These are phyloP conservation scores for Disparrhopalites patrizii DNA, from an alignment of 2,888 invertebrate species.

Conservation along the genomic window DNA sequence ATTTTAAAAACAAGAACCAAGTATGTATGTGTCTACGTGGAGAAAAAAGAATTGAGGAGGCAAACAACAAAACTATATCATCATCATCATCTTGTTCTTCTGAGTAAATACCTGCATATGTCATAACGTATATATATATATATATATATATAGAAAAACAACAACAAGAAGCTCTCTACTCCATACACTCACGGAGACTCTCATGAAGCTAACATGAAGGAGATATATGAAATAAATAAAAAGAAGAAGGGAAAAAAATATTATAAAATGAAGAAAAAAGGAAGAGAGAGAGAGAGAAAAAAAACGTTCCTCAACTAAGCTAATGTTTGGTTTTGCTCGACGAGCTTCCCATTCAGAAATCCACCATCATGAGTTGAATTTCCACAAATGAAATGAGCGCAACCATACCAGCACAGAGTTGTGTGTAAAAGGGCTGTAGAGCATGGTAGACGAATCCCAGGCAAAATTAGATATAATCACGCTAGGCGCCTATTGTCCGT, in stretches of 20 bases:
- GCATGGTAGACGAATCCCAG: conserved; percentile 33
- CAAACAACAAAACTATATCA: no score
- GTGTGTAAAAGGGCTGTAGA: not conserved
- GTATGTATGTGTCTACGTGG: not conserved
- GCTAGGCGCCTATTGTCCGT: conserved; percentile 40
- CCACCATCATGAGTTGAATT: conserved; percentile 29
- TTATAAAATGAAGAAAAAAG: no score
- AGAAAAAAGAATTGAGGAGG: no score
- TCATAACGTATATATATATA: no score
- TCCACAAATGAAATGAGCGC: conserved; percentile 29
- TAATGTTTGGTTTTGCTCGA: conserved; percentile 23
- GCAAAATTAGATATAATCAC: conserved; percentile 46
- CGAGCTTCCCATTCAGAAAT: conserved; percentile 11
- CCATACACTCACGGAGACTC: no score
- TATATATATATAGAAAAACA: no score
- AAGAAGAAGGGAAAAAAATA: no score
- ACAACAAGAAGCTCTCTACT: not conserved
- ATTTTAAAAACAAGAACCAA: conserved; percentile 17
- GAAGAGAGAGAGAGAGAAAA: not conserved
- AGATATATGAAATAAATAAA: conserved; percentile 7
- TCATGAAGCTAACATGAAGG: conserved; percentile 3
- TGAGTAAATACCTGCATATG: no score
- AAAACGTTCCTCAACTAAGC: conserved; percentile 10
- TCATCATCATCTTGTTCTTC: no score
- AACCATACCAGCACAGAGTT: conserved; percentile 21